Evolutionary conservation across 2,888 invertebrate genomes (phyloP), one percentile per base, ranked within the genome.

Genomic region (Cetonia aurata): DNA sequence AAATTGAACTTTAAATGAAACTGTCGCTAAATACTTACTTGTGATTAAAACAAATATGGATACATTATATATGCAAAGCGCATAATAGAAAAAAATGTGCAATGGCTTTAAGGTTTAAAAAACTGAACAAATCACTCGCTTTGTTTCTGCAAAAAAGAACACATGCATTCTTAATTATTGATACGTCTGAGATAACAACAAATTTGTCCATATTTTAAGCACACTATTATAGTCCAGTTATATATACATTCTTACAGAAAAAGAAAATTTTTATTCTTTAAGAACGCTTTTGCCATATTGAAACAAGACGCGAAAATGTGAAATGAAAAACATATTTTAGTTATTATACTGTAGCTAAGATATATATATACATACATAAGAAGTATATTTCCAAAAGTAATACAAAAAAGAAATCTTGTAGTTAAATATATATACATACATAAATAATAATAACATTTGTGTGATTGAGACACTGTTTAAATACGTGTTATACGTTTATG

Each of bases 201-300:
- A 56, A 53, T 68, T 62, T 62, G 71, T 65, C 60, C 71, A 69
- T 71, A 67, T 65, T 65, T 52, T 50, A 65, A 65, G 62, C 62
- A 65, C 62, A 65, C 19, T 65, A 65, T 37, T 37, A 71, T 68
- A 69, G 68, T 71, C 71, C 71, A 71, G 65, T 56, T 57, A 70
- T 57, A n/a, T n/a, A 53, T 52, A 46, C 60, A 71, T 55, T 48
- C 19, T 60, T 37, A 66, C 59, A 70, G 52, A 59, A 48, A 33
- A 48, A 31, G 60, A 68, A 48, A 56, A 52, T 57, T 46, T 69
- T 55, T 69, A 69, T 69, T 69, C 69, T 69, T 59, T 62, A 69
- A 69, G 37, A 65, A 52, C 69, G 69, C 69, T 69, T 67, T 67
- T 67, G 57, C 67, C 67, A 56, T 67, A 56, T 67, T 67, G 56